Evolutionary conservation across 2,797 vertebrate species (phyloP).

Genomic region (Pipistrellus nathusii): DNA sequence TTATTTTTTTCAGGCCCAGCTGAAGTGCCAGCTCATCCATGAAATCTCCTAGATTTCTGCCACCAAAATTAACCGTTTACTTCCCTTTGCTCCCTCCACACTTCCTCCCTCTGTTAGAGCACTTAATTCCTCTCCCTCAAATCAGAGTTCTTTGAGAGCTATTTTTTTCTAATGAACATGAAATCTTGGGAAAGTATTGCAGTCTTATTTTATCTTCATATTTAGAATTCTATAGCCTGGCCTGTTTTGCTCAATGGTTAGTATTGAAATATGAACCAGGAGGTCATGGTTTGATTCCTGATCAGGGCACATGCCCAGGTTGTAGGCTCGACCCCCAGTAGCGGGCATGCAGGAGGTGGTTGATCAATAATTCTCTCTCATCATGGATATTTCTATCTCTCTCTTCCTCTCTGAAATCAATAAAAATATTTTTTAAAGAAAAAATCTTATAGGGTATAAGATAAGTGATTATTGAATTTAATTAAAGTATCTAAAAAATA

Average conservation of each 20-base stretch:
- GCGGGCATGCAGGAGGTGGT: too few relatives aligned
- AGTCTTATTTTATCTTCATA: not conserved
- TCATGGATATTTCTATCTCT: too few relatives aligned
- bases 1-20: not conserved
- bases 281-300: too few relatives aligned
- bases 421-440: too few relatives aligned
- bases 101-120: not conserved
- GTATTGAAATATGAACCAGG: too few relatives aligned
- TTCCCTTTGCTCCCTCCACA: not conserved
- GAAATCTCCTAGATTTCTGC: not conserved
- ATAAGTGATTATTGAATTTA: not conserved
- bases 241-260: too few relatives aligned
- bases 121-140: not conserved
- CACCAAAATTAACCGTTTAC: not conserved
- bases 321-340: too few relatives aligned
- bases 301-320: too few relatives aligned
- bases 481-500: not conserved
- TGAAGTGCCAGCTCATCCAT: not conserved
- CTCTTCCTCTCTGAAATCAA: too few relatives aligned
- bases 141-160: not conserved
- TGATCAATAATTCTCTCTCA: too few relatives aligned
- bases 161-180: not conserved
- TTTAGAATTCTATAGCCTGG: not conserved
- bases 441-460: not conserved
- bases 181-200: slow-evolving; percentile 7